Base-by-base conservation (phyloP, 2,113 vertebrate species). In the Dascyllus trimaculatus region DNA sequence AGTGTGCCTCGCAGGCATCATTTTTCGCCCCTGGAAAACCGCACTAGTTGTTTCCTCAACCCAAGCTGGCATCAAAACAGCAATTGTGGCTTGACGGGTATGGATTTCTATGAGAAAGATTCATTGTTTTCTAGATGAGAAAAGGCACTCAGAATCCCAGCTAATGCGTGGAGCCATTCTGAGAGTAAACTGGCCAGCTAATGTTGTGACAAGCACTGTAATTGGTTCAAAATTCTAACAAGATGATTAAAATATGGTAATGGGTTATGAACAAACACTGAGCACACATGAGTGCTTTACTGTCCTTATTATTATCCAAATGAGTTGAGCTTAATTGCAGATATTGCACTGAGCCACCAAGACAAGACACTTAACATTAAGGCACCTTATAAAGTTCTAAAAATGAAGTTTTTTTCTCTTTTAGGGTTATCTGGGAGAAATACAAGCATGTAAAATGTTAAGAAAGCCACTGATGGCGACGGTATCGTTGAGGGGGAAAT, bases 131-230 rank as follows among this genome's bases (percentile, higher is more conserved):
- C 21, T 22, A 53, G 46, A 83, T 68, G 48, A 85, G 53, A 85
- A 78, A 91, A 88, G 64, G 75, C 86, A 69, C 84, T 91, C 66
- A 85, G 62, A 85, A 70, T 64, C 67, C 63, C 14, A 64, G 75
- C 65, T 90, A 88, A 90, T 81, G 65, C 81, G 85, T 53, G 35
- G 71, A 79, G 53, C 52, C 71, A 75, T 78, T 91, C 58, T 78
- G 25, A 83, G 46, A 75, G 64, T 85, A 79, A 89, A 88, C 85
- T 82, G 85, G 71, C 85, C 68, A 76, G 48, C 51, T 84, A 78
- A 89, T 94, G 89, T 89, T 89, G 77, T 88, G 85, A 90, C 78
- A 82, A 76, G 75, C 9, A 8, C 38, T 73, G 53, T 89, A 90
- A 91, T 90, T 85, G 72, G 45, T 83, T 89, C 14, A 86, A 84